Evolutionary conservation across 2,797 vertebrate genomes (phyloP).

Genomic region (Bradypodion ventrale): DNA sequence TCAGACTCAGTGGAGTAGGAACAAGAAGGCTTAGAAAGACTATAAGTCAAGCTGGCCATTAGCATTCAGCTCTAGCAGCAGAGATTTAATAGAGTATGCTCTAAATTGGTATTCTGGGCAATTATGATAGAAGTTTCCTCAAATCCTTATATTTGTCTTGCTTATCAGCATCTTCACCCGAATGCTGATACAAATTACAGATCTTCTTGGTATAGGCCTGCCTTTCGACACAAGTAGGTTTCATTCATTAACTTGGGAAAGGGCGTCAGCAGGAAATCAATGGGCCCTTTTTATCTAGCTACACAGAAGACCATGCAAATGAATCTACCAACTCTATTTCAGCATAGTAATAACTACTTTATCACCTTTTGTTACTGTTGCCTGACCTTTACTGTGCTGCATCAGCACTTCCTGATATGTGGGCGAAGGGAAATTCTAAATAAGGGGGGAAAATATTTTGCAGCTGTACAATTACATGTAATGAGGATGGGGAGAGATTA

Average conservation of each 20-base stretch:
- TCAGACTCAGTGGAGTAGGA: conserved; percentile 21
- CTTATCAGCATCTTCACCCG: conserved; percentile 41
- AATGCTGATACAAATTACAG: conserved; percentile 17
- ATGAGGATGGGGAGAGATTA: neutral
- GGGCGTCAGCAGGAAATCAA: conserved; percentile 59
- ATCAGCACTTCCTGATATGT: conserved; percentile 50
- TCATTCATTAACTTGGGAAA: conserved; percentile 63
- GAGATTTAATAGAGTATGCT: conserved; percentile 11
- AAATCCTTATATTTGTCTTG: conserved; percentile 23
- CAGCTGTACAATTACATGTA: neutral
- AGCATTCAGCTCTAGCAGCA: conserved; percentile 14
- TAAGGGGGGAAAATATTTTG: conserved; percentile 16
- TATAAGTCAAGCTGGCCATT: conserved; percentile 18
- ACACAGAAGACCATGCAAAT: conserved; percentile 56
- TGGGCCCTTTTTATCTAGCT: conserved; percentile 45
- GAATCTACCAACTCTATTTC: conserved; percentile 56
- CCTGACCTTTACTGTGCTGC: conserved; percentile 42
- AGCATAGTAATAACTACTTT: conserved; percentile 61
- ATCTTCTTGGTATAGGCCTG: conserved; percentile 19
- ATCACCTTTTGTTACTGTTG: conserved; percentile 46
- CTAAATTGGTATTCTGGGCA: conserved; percentile 37
- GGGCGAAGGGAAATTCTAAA: neutral
- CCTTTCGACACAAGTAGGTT: conserved; percentile 47
- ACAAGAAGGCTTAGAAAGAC: conserved; percentile 4
- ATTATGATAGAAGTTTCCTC: conserved; percentile 34